Base-by-base conservation (phyloP, 2,797 vertebrate genomes). In the Arnoldichthys spilopterus region DNA sequence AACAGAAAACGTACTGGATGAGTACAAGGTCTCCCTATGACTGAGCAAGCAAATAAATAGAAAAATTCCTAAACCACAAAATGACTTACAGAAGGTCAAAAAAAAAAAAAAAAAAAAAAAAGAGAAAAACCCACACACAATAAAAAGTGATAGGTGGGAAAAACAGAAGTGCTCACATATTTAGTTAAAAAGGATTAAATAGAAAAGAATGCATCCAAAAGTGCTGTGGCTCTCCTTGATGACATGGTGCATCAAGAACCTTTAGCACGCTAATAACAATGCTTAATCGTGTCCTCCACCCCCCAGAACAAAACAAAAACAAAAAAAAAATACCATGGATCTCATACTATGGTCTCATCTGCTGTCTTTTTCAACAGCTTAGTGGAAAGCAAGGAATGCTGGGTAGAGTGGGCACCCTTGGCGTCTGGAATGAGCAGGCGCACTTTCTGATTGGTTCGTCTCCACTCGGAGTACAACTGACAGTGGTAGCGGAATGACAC, bases 401-500 rank as follows among this genome's bases (percentile, higher is more conserved):
- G 93, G 84, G 93, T 53, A 0, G 94, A 94, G 86, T 92, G 92
- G 0, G 93, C 88, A 86, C 92, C 93, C 74, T 94, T 94, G 0
- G 89, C 86, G 54, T 95, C 92, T 0, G 94, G 95, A 81, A 97
- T 88, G 93, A 98, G 95, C 90, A 99, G 83, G 20, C 90, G 93
- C 0, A 99, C 97, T 86, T 96, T 97, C 93, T 99, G 97, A 88
- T 98, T 97, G 82, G 96, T 98, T 93, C 95, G 92, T 79, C 96
- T 94, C 97, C 97, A 99, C 90, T 99, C 97, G 0, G 96, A 96
- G 90, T 98, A 99, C 53, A 99, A 91, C 94, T 98, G 96, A 92
- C 97, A 98, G 89, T 98, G 97, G 92, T 98, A 98, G 85, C 96
- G 97, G 93, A 99, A 98, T 49, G 97, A 98, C 3, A 98, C 97